Percentiles rank a stretch among this genome's conserved stretches.
These are phyloP conservation scores for Odontophorus gujanensis DNA, from an alignment of 2,113 vertebrate genomes.

Conservation along the genomic window DNA sequence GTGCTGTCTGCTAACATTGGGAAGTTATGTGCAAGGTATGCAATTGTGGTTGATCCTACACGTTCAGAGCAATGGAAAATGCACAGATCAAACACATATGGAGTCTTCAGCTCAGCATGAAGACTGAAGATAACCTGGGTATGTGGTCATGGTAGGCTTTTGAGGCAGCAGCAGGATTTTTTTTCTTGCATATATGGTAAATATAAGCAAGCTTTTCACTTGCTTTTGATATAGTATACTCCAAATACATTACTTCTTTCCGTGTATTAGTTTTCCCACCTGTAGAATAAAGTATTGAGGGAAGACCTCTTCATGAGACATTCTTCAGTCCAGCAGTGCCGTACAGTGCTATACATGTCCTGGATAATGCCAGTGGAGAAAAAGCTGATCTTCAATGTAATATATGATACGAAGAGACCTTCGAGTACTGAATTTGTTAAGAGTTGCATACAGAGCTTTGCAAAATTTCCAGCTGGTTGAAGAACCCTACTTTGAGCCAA, in stretches of 20 bases:
- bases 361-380: neutral
- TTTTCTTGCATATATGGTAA: neutral
- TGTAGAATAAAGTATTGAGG: neutral
- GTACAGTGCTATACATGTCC: neutral
- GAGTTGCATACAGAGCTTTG: neutral
- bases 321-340: neutral
- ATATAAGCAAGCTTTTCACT: neutral
- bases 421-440: neutral
- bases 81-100: neutral
- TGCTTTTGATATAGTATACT: neutral
- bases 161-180: neutral
- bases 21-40: slow-evolving; percentile 1
- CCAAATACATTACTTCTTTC: neutral
- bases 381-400: neutral
- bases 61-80: neutral
- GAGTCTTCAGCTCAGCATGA: slow-evolving; percentile 11
- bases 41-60: neutral
- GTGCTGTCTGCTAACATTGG: neutral
- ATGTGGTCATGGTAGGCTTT: slow-evolving; percentile 1
- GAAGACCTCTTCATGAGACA: neutral
- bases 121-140: neutral
- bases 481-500: neutral
- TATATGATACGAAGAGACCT: neutral
- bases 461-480: neutral
- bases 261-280: neutral